Evolutionary conservation across 2,888 invertebrate species (phyloP), one percentile per base, ranked within the genome.

Genomic region (Leptinotarsa haldemani): DNA sequence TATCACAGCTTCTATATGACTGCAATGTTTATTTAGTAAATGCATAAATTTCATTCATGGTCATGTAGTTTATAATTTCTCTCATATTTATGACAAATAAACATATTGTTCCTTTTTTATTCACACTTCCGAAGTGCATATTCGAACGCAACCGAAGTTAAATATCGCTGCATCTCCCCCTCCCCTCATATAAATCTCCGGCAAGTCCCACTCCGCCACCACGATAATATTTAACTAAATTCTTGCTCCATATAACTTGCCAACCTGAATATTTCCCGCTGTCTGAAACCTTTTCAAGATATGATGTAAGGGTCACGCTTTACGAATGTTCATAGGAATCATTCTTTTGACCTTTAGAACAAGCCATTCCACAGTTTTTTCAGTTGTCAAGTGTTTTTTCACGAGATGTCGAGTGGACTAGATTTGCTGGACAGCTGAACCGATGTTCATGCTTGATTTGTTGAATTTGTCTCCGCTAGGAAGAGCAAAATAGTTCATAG

Each of bases 171-270:
- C 84, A 83, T 82, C 82, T 81, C 65, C 69, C 78, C 80, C 75
- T 73, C 78, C 80, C 80, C 81, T 79, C 80, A 83, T 84, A 87
- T 87, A 87, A 87, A 87, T 87, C 87, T 87, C 86, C 81, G 83
- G 83, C 87, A 86, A 86, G 84, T 84, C 85, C 85, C 86, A 84
- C 85, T 85, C 85, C 84, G 79, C 76, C 70, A 79, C 83, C 83
- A 84, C 86, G 86, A 87, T 87, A 87, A 87, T 87, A 87, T 87
- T 87, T 87, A 87, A 87, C 85, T 86, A 86, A 87, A 87, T 86
- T 87, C 86, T 85, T 86, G 85, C 85, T 86, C 84, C 84, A 86
- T 85, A 86, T 85, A 86, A 85, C 86, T 84, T 83, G 82, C 81
- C 80, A 81, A 83, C 82, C 82, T 82, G 82, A 80, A 82, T 82